Conservation (phyloP, 2,888 invertebrate genomes). For the Phytoseiulus persimilis region DNA sequence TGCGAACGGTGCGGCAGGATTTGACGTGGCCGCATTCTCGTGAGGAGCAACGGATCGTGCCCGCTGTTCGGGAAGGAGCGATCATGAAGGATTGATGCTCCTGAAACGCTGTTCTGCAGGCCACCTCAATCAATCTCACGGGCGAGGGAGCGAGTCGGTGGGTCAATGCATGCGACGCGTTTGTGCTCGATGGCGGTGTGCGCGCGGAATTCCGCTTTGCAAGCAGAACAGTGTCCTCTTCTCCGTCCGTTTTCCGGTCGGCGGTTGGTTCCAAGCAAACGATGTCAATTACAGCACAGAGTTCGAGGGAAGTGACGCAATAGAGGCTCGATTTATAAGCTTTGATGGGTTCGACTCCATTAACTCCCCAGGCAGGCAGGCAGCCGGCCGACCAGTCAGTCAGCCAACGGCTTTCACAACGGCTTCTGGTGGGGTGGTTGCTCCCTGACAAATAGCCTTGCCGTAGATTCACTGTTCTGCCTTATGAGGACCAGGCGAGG, state of each 20-base stretch:
- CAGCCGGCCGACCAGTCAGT: not conserved
- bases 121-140: not conserved
- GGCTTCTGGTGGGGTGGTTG: not conserved
- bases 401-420: not conserved
- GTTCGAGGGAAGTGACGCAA: not conserved
- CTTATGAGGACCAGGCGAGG: not conserved
- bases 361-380: not conserved
- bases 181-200: not conserved
- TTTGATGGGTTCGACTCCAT: conserved; percentile 5
- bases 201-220: not conserved
- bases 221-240: not conserved
- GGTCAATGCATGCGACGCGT: not conserved
- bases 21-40: too few species aligned
- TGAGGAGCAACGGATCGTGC: not conserved
- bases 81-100: not conserved
- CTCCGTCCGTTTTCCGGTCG: not conserved
- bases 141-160: not conserved
- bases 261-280: not conserved
- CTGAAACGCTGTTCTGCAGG: not conserved
- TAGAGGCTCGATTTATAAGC: not conserved
- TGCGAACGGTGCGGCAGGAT: too few species aligned
- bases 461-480: conserved; percentile 5
- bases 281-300: not conserved
- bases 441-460: not conserved
- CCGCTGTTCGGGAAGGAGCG: not conserved